Evolutionary conservation across 2,888 invertebrate genomes (phyloP), one percentile per base, ranked within the genome.

Genomic region (Morpho achilles): DNA sequence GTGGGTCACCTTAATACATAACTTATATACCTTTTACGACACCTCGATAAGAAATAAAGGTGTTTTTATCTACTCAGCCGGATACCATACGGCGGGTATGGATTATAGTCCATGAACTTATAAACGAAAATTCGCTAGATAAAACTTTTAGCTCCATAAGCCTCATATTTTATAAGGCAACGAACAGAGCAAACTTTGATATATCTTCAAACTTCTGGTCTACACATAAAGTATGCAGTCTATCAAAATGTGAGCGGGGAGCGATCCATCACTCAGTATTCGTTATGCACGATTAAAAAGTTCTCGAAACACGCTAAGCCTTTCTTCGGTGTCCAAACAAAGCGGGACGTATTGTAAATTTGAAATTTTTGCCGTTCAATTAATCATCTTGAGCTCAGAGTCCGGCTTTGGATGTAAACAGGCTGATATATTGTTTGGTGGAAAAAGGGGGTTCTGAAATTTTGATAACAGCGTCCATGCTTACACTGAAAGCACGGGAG

Each of bases 301-400:
- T 62, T 51, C 60, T 58, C 59, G 49, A 16, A 67, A 65, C 67
- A 64, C 61, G 60, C 58, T 65, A 65, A 64, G 61, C 63, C 64
- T 67, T 68, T 67, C 68, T 66, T 63, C 61, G 53, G 53, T 62
- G 66, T 68, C 67, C 67, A 65, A 68, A 64, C 66, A 67, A 59
- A 60, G 58, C 66, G 65, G 63, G 59, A 60, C 53, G 66, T 66
- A 67, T 66, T 68, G 67, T 68, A 68, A 68, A 68, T 67, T 67
- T 67, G 58, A 67, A 67, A 68, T 64, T 67, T 60, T 59, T 58
- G 58, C 55, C 54, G 60, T 57, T 64, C 66, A 66, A 66, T 66
- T 66, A 64, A 66, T 66, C 66, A 66, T 64, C 59, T 64, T 62
- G 64, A 66, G 66, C 53, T 46, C 60, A 47, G 62, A 62, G 60